Evolutionary conservation across 1,140 invertebrate genomes (phyloP), one percentile per base, ranked within the genome.

Genomic region (Polypedilum vanderplanki): DNA sequence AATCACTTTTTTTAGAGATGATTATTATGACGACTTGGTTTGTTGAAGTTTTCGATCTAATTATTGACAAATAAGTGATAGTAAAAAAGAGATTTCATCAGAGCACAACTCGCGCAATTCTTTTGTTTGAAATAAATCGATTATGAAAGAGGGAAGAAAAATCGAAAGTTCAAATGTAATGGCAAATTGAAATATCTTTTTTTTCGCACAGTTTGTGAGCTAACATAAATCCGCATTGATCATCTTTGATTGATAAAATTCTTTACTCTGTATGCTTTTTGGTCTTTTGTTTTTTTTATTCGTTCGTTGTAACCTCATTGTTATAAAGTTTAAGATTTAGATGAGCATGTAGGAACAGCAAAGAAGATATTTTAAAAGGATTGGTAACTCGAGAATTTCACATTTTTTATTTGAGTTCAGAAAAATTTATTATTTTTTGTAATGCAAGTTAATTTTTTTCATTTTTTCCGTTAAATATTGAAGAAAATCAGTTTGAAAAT

Each of bases 121-220:
- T 57, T 57, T 57, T 57, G 46, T 57, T 57, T 4, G 15, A 12
- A 15, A 46, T 12, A 46, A 46, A 46, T 46, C 15, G 41, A 46
- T n/a, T n/a, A 57, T n/a, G 12, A 57, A 57, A 57, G n/a, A 57
- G 10, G 46, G 7, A 57, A 57, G 15, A 46, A 22, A 70, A 70
- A 70, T 70, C 17, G 65, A 70, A 70, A 70, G 65, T 70, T 70
- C 65, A 70, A 70, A 70, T 70, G 65, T 20, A 57, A 57, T 57
- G 46, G 46, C 46, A 57, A 57, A 57, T 57, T 57, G 46, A 57
- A 57, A 57, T 57, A 57, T 57, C 46, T 70, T 57, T 57, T 57
- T 15, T 57, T 57, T 18, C 65, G 65, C 17, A 70, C 65, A 57
- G 46, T 57, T 57, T 57, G 46, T 12, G n/a, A 57, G 46, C 65